phyloP scores from a whole-genome alignment of 1,140 invertebrate species.

The Ceratoteleas bidentatus region DNA sequence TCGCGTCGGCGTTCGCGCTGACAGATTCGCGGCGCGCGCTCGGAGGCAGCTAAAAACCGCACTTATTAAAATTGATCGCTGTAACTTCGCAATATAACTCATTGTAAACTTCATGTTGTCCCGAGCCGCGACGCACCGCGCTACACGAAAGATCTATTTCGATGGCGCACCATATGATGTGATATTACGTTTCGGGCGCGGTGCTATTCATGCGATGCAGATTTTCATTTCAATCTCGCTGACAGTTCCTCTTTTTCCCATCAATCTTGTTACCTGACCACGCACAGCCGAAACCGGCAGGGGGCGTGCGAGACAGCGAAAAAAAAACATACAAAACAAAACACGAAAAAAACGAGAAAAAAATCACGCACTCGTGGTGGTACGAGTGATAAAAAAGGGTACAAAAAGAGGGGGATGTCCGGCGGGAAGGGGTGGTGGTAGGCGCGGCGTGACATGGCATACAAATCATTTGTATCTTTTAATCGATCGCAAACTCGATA shows the following conservation, averaged over 20 bases:
- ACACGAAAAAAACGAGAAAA: no score
- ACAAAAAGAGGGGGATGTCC: conserved; percentile 14
- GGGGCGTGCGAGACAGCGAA: conserved; percentile 2
- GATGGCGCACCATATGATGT: conserved; percentile 53
- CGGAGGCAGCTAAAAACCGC: conserved; percentile 29
- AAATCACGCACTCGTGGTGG: no score
- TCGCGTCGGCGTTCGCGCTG: no score
- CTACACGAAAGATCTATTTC: conserved; percentile 53
- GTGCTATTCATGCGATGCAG: conserved; percentile 54
- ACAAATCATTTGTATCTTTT: conserved; percentile 67
- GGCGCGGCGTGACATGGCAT: conserved; percentile 37
- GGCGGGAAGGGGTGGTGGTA: conserved; percentile 5
- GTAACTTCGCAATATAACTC: conserved; percentile 45
- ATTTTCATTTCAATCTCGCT: conserved; percentile 60
- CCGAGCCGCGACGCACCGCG: conserved; percentile 21
- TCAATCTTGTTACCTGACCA: conserved; percentile 63
- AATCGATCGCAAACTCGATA: conserved; percentile 60
- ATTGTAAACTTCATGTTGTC: conserved; percentile 50
- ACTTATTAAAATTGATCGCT: conserved; percentile 57
- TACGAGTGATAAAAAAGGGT: conserved; percentile 17
- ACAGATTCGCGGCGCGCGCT: neutral
- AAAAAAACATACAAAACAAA: conserved; percentile 6
- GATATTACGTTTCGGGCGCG: conserved; percentile 54
- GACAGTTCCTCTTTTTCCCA: conserved; percentile 62
- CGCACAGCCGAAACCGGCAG: conserved; percentile 26